These are phyloP conservation scores for Ochotona curzoniae DNA, from an alignment of 2,113 vertebrate genomes.

Conservation along the genomic window DNA sequence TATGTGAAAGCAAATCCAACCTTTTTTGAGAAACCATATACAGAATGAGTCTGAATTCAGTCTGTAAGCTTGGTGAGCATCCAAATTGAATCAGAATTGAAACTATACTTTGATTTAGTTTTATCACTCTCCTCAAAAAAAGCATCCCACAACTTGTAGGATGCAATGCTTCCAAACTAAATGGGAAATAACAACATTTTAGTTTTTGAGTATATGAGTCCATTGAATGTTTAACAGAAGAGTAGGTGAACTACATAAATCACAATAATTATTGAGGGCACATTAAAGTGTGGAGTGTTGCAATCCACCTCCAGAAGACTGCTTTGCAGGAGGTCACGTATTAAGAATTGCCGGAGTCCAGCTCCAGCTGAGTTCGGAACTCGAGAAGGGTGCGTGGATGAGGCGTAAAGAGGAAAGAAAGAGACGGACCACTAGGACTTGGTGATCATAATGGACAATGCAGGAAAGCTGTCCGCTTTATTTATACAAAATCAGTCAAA, in stretches of 20 bases:
- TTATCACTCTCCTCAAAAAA: slow-evolving; percentile 21
- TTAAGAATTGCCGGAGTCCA: too few species aligned
- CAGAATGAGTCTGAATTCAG: slow-evolving; percentile 67
- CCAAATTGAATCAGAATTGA: slow-evolving; percentile 67
- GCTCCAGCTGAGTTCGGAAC: too few species aligned
- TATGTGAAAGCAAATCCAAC: slow-evolving; percentile 62
- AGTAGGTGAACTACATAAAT: background rate
- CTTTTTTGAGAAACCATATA: slow-evolving; percentile 69
- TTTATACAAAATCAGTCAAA: too few species aligned
- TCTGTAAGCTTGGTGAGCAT: slow-evolving; percentile 65
- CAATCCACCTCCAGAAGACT: too few species aligned
- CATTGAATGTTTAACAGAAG: background rate
- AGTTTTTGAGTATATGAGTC: background rate
- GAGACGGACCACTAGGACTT: too few species aligned
- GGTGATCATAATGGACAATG: too few species aligned
- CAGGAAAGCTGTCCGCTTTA: too few species aligned
- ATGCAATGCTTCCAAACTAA: slow-evolving; percentile 44
- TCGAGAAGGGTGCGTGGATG: too few species aligned
- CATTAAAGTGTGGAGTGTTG: too few species aligned
- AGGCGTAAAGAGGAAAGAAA: too few species aligned
- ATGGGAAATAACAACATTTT: slow-evolving; percentile 22
- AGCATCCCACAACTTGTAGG: slow-evolving; percentile 20
- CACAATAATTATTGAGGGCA: too few species aligned
- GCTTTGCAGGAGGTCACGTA: too few species aligned
- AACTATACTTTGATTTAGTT: slow-evolving; percentile 68